Evolutionary conservation across 2,113 vertebrate species (phyloP), one percentile per base, ranked within the genome.

Genomic region (Trachemys scripta): DNA sequence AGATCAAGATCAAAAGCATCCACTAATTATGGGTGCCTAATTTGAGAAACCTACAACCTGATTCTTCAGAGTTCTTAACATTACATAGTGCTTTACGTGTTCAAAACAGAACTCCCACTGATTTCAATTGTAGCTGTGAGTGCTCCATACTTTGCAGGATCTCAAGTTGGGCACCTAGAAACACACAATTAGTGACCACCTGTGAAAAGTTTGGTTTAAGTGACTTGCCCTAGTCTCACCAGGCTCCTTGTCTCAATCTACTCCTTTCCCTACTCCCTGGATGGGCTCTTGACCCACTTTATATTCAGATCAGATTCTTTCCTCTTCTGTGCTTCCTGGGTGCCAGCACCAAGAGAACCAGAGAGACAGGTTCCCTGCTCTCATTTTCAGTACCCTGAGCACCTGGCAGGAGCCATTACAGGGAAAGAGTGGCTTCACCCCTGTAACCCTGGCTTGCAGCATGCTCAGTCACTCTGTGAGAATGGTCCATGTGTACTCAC

Each of bases 231-330:
- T 38, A 38, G 20, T 75, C 38, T 42, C 9, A 75, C 38, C 72
- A 75, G 72, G 5, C 22, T 24, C 22, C 38, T 75, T 42, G 10
- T 86, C 82, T 90, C 89, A 90, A 49, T 22, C 19, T 80, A 1
- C 19, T 84, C 45, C 38, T 72, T 80, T 6, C 75, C 2, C 0
- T 2, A 80, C 14, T 69, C 83, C 54, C 25, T 2, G 0, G 8
- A 25, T 82, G 47, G 13, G 10, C 82, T 92, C 31, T 88, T 85
- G 72, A 24, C 22, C 62, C 72, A 5, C 72, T 75, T 75, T 45
- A 22, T 75, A 54, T 35, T 72, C 81, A 84, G 51, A 59, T 24
- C 31, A 76, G 47, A 54, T 49, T 24, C 42, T 31, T 16, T 57
- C 1, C 0, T 72, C 29, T 13, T 54, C 87, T 90, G 84, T 47